phyloP scores from a whole-genome alignment of 2,888 invertebrate species.

The Hyalella azteca region DNA sequence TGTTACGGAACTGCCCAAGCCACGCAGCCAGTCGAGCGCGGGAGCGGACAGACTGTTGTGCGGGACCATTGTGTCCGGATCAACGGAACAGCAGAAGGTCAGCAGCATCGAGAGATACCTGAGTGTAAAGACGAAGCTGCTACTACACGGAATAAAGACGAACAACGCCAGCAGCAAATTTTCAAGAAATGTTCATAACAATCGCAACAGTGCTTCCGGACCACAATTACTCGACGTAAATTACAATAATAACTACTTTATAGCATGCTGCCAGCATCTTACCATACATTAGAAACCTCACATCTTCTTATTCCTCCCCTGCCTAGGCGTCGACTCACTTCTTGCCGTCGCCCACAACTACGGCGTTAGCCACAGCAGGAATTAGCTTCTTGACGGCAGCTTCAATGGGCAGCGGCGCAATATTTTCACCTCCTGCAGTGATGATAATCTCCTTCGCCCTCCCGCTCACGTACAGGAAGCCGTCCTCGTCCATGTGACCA shows the following conservation, averaged over 20 bases:
- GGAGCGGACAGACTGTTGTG: conserved; percentile 22
- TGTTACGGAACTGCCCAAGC: conserved; percentile 35
- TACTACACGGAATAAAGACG: too few relatives aligned
- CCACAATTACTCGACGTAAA: too few relatives aligned
- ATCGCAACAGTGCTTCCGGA: too few relatives aligned
- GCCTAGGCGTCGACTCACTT: too few relatives aligned
- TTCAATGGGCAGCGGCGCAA: conserved; percentile 83
- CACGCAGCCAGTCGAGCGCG: conserved; percentile 20
- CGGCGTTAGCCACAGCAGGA: conserved; percentile 78
- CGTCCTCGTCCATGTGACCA: conserved; percentile 39
- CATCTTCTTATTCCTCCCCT: too few relatives aligned
- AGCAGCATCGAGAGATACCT: conserved; percentile 46
- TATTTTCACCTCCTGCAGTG: conserved; percentile 65
- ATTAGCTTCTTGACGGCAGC: conserved; percentile 79
- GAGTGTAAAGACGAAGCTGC: too few relatives aligned
- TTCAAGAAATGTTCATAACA: too few relatives aligned
- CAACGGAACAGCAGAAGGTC: conserved; percentile 5
- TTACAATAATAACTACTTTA: too few relatives aligned
- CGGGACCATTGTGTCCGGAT: conserved; percentile 41
- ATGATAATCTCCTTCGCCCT: conserved; percentile 62
- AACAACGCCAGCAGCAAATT: too few relatives aligned
- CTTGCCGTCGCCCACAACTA: conserved; percentile 62
- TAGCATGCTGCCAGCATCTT: too few relatives aligned
- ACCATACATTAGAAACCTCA: too few relatives aligned
- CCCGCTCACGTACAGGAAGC: conserved; percentile 41